Evolutionary conservation across 2,113 vertebrate genomes (phyloP).

Genomic region (Microcebus murinus): DNA sequence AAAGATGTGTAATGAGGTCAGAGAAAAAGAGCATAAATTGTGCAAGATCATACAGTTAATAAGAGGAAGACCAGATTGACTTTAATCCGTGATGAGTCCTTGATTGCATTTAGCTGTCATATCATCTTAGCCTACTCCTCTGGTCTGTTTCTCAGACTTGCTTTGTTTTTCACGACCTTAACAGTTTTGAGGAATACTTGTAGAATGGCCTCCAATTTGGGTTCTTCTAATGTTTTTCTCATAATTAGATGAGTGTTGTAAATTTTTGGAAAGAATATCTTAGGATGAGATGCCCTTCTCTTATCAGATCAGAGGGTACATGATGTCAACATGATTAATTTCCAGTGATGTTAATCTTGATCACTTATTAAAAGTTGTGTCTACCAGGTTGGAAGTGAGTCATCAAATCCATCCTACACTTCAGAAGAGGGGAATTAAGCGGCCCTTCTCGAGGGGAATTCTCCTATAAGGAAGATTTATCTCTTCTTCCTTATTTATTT

Average conservation of each 20-base stretch:
- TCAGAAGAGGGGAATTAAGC: neutral
- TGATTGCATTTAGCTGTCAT: neutral
- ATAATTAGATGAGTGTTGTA: neutral
- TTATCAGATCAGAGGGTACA: neutral
- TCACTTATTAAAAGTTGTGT: neutral
- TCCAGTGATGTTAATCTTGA: neutral
- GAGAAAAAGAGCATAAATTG: neutral
- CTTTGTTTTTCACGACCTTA: neutral
- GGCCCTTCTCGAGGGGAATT: neutral
- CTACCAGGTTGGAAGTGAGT: neutral
- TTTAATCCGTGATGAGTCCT: neutral
- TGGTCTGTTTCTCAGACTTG: neutral
- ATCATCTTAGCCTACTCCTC: neutral
- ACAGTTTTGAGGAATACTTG: neutral
- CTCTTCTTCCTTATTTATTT: neutral
- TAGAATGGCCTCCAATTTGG: neutral
- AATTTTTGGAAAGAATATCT: neutral
- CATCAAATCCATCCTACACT: neutral
- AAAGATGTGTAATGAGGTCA: neutral
- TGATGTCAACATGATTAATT: neutral
- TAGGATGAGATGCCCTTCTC: neutral
- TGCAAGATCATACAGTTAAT: neutral
- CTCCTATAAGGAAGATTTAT: neutral
- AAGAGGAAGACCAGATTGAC: neutral
- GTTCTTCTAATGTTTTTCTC: neutral